Base-by-base conservation (phyloP, 2,888 invertebrate genomes). In the Drosophila buzzatii region DNA sequence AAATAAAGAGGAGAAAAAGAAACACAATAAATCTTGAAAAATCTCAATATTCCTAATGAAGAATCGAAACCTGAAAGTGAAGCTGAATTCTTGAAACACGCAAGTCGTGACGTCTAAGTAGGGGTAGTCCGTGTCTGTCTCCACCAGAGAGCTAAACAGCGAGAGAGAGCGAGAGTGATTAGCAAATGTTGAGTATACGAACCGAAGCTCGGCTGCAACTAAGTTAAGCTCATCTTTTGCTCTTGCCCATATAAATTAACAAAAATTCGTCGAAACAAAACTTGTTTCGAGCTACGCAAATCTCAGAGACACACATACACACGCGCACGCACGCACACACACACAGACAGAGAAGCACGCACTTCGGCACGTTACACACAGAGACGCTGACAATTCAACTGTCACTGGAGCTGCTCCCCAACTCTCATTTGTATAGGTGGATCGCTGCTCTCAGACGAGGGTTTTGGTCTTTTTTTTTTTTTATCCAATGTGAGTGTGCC, bases 191-290 rank as follows among this genome's bases (percentile, higher is more conserved):
- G 77, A 75, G 88, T 69, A 85, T 74, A 79, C 80, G 85, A 57
- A 42, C 45, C 57, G 73, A 45, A 45, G 59, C 62, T 74, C 79
- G 65, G 76, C 70, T 80, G 81, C 76, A 83, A 76, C 63, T 72
- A 57, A 69, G 68, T 73, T 49, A 69, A 70, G 73, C 83, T 82
- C 89, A 88, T 81, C 86, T 84, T 57, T 51, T 70, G 66, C 84
- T 74, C 85, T 89, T 88, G 86, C 84, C 76, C 86, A 85, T 70
- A 89, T 88, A 85, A 85, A 85, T 85, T 88, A 85, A 81, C 84
- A 69, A 80, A 69, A 80, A 79, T 61, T 68, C 70, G 63, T 70
- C 67, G 45, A 60, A 37, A 51, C 59, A 80, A 79, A 82, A 88
- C 79, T 74, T 47, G 79, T 81, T 80, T 81, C 71, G 63, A 63